Evolutionary conservation across 1,140 invertebrate genomes (phyloP), one percentile per base, ranked within the genome.

Genomic region (Sinella curviseta): DNA sequence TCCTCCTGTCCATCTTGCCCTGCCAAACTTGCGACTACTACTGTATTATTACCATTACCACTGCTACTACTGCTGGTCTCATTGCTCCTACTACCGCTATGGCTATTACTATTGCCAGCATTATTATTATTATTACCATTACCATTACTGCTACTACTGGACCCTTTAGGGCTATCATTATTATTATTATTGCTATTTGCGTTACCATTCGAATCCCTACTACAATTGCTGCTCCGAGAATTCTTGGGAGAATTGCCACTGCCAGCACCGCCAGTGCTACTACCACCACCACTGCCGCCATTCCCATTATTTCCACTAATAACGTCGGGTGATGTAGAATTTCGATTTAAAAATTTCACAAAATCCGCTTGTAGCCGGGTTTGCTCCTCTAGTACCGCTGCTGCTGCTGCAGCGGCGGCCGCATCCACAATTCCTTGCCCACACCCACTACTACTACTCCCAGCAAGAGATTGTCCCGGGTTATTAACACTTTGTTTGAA

Each of bases 141-240:
- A 33, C 65, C 31, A 33, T 1, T 31, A 14, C 28, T 70, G n/a
- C 65, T n/a, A 30, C 65, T 33, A 33, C 26, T 70, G 65, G 26
- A 31, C 28, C 65, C 65, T 70, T 70, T 70, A 70, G 65, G 65
- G 31, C 65, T 70, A 70, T 33, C 65, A 33, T 70, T 70, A 70
- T 70, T 70, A 70, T 60, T 60, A 60, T 60, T 60, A 26, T 60
- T 60, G 24, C 57, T 60, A 60, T 60, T 60, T 60, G 57, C 57
- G 57, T 60, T 60, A 60, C 65, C 31, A 33, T 70, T 70, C 31
- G 65, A 33, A 70, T 70, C 24, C 3, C 24, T 60, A 26, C 55
- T 24, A 60, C 24, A 17, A 14, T 12, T 30, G 31, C 28, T 33
- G 65, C 24, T 60, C 4, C 55, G 55, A 33, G 65, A 33, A 70